Evolutionary conservation across 1,140 invertebrate species (phyloP).

Genomic region (Heliconius hermathena): DNA sequence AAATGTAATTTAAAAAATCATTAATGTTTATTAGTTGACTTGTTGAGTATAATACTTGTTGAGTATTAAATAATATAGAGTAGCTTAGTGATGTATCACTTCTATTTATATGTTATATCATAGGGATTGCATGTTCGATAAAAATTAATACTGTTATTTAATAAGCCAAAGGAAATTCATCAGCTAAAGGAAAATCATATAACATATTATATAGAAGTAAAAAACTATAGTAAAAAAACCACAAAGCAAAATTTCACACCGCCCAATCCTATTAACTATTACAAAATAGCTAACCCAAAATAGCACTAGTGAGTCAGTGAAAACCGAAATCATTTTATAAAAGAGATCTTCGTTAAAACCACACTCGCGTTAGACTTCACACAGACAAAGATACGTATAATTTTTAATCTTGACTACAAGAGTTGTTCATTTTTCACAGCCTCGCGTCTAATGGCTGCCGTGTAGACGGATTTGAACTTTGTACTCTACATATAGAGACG

Average conservation of each 20-base stretch:
- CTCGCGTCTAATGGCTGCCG: slow-evolving; percentile 4
- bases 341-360: slow-evolving; percentile 30
- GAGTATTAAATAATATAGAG: no score
- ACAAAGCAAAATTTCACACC: not conserved
- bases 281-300: not conserved
- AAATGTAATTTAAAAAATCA: no score
- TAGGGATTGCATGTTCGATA: no score
- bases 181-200: no score
- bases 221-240: not conserved
- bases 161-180: no score
- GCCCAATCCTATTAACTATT: not conserved
- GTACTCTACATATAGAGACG: slow-evolving; percentile 3
- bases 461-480: not conserved
- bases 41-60: no score
- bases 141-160: no score
- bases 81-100: no score
- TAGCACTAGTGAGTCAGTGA: not conserved
- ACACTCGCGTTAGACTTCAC: slow-evolving; percentile 27
- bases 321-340: slow-evolving; percentile 1
- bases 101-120: no score
- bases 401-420: slow-evolving; percentile 71
- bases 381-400: slow-evolving; percentile 61
- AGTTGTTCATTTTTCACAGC: slow-evolving; percentile 72
- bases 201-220: no score
- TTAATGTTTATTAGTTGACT: not conserved